Evolutionary conservation across 2,888 invertebrate genomes (phyloP), one percentile per base, ranked within the genome.

Genomic region (Mayetiola destructor): DNA sequence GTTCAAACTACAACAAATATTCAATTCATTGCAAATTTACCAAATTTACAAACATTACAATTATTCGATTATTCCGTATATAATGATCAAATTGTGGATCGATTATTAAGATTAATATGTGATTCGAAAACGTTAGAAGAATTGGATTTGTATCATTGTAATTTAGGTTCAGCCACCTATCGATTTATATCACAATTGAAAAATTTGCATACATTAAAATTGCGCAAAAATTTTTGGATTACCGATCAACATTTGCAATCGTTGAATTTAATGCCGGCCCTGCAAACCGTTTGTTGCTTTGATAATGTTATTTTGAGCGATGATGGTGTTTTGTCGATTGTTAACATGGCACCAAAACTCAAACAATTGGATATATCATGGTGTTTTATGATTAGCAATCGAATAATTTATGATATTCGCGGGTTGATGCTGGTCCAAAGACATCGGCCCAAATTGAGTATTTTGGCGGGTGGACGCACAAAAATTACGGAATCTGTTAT

Each of bases 141-240:
- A 32, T 16, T 53, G 10, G 53, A 53, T 53, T 23, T 53, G 5
- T 53, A 53, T 32, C 53, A 53, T 20, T 53, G 53, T 20, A 53
- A 53, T 32, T 53, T 53, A 20, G 18, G 18, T 4, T 12, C 12
- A 10, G n/a, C 2, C 20, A 14, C 53, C 5, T 53, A 32, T 53
- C 53, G 53, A 2, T 20, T 30, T 12, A 32, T 53, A 10, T 53
- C 53, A 53, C 53, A 53, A 32, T 53, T 53, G 2, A 14, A 16
- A 18, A 30, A 53, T 10, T 20, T 53, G 20, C 29, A 29, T 12
- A 53, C 53, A 32, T 23, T 53, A n/a, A 53, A 53, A 32, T 4
- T 53, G 30, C 10, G 53, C 6, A 53, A 53, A 53, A 53, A 53
- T 12, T 53, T 53, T 32, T 53, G 53, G 53, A 20, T 53, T 2